Evolutionary conservation across 1,140 invertebrate species (phyloP), one percentile per base, ranked within the genome.

Genomic region (Heliconius eleuchia): DNA sequence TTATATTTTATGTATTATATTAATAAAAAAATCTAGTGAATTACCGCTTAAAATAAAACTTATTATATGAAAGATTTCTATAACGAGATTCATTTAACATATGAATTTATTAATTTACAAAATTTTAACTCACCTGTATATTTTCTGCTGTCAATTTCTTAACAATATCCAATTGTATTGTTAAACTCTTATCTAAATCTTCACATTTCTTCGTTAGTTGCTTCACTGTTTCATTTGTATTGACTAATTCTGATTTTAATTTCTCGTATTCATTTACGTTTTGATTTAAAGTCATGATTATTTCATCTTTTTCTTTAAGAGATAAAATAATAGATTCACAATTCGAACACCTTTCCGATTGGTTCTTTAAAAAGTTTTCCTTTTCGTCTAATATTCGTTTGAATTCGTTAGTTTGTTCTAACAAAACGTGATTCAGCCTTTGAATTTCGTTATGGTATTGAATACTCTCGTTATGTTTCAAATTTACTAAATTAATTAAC

Each of bases 381-480:
- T 94, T 94, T 82, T 96, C 95, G 81, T 95, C 95, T 50, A 94
- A 88, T 16, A 95, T 86, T 80, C 90, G 94, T 80, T 95, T 95
- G 66, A 94, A 92, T 86, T 96, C 95, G 81, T 91, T 92, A n/a
- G 84, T 91, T 76, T 93, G 94, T 72, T 90, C 85, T 77, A 93
- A 80, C 27, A 96, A 80, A 7, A 96, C 83, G 77, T 96, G 94
- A 27, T 96, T 96, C n/a, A 98, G 85, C 55, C 97, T 95, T 88
- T 98, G 97, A 76, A 98, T 97, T 94, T 99, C 98, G 5, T 93
- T 95, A 83, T 98, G 97, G 91, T 98, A 98, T 71, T 96, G 96
- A 2, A 98, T 86, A 86, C 96, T 98, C 91, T 98, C 98, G 77
- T 97, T 96, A 82, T 98, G 97, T 94, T 98, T 98, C 71, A 96